Percentiles rank a stretch among this genome's conserved stretches.
Conservation (phyloP, 2,797 vertebrate species). For the Lepilemur ruficaudatus region DNA sequence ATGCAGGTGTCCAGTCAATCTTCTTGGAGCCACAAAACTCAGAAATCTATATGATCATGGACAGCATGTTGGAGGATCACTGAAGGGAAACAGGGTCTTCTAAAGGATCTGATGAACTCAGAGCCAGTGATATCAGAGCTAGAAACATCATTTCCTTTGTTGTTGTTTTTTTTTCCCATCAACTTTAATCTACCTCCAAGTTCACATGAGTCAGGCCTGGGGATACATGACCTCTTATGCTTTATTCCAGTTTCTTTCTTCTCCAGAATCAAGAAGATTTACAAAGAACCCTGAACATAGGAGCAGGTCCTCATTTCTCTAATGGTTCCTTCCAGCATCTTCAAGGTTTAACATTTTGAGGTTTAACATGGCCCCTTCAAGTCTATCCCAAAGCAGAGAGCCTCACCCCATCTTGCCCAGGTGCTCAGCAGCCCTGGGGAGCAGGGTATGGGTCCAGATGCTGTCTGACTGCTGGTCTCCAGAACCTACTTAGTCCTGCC, state of each 20-base stretch:
- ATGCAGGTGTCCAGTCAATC: not conserved
- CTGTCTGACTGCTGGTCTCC: not conserved
- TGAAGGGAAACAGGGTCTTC: not conserved
- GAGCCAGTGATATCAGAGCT: not conserved
- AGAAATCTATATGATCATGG: not conserved
- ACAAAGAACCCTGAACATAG: not conserved
- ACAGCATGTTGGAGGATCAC: not conserved
- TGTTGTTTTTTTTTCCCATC: conserved; percentile 15
- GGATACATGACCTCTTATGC: not conserved
- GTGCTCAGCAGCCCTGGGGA: not conserved
- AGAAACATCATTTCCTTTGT: not conserved
- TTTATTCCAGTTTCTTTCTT: not conserved
- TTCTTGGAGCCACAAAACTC: not conserved
- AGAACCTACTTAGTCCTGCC: not conserved
- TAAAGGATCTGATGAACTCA: conserved; percentile 5
- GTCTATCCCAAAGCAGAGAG: not conserved
- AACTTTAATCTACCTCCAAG: not conserved
- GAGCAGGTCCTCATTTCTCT: not conserved
- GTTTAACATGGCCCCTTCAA: not conserved
- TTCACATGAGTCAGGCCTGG: not conserved
- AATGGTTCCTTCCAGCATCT: not conserved
- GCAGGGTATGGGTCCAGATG: not conserved
- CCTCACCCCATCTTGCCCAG: not conserved
- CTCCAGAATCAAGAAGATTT: not conserved
- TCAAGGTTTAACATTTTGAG: not conserved